phyloP scores from a whole-genome alignment of 1,140 invertebrate genomes.

The Pomacea maculata region DNA sequence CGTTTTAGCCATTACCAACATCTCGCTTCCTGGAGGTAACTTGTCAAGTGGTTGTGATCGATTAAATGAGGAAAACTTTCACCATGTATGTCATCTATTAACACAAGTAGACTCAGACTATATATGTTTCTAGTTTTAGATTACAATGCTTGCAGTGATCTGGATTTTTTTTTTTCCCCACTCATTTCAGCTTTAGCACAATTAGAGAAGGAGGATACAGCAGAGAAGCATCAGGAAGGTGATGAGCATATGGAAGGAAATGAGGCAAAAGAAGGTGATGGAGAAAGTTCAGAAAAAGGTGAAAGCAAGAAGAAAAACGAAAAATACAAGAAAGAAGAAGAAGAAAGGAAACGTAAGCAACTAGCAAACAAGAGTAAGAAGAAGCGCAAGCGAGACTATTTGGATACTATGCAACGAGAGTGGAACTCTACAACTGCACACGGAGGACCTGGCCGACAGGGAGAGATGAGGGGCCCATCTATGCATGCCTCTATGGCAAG shows the following conservation, averaged over 20 bases:
- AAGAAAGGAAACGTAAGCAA: slow-evolving; percentile 1
- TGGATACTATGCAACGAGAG: slow-evolving; percentile 7
- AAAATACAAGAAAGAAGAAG: neutral
- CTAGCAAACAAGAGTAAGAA: slow-evolving; percentile 8
- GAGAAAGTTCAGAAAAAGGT: neutral
- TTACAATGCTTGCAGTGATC: too few relatives aligned
- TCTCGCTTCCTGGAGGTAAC: too few relatives aligned
- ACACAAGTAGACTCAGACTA: too few relatives aligned
- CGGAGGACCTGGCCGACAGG: too few relatives aligned
- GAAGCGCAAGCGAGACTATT: slow-evolving; percentile 15
- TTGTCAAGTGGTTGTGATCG: too few relatives aligned
- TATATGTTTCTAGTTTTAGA: too few relatives aligned
- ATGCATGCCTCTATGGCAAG: neutral
- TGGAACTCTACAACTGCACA: neutral
- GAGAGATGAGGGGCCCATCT: too few relatives aligned
- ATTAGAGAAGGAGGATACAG: neutral
- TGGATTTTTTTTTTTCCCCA: too few relatives aligned
- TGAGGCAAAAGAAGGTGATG: neutral
- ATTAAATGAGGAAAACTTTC: too few relatives aligned
- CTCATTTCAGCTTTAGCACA: too few relatives aligned
- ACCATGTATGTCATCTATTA: too few relatives aligned
- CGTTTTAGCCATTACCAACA: too few relatives aligned
- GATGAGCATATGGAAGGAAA: neutral
- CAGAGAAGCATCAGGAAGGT: neutral
- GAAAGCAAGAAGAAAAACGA: neutral